phyloP scores from a whole-genome alignment of 2,797 vertebrate genomes.

The Tarsius wallacei region DNA sequence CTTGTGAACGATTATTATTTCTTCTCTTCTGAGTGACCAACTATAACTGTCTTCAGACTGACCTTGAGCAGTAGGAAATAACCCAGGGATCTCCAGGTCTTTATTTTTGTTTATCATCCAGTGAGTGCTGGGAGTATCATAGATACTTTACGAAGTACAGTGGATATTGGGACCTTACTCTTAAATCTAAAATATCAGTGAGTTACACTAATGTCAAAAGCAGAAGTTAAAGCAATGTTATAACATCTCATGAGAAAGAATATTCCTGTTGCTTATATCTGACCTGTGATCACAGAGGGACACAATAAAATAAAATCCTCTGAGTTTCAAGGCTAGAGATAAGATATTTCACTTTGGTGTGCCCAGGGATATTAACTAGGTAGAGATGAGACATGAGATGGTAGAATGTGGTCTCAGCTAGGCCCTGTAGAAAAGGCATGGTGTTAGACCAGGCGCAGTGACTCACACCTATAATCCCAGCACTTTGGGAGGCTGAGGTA shows the following conservation, averaged over 20 bases:
- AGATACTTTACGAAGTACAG: not conserved
- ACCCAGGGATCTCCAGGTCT: not conserved
- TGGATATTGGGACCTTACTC: not conserved
- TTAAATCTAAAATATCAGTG: not conserved
- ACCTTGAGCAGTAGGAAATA: not conserved
- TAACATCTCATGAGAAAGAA: not conserved
- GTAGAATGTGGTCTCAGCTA: not conserved
- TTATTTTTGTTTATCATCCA: not conserved
- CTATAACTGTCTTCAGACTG: not conserved
- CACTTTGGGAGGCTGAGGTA: too few species aligned
- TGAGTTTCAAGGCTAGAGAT: not conserved
- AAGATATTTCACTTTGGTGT: not conserved
- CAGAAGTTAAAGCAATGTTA: conserved; percentile 50
- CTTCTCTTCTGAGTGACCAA: not conserved
- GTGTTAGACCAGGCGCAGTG: not conserved
- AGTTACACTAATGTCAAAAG: conserved; percentile 38
- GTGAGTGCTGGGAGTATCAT: not conserved
- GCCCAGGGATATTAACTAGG: not conserved
- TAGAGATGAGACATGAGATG: conserved; percentile 76
- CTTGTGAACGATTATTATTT: not conserved
- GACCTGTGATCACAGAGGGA: not conserved
- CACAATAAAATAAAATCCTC: not conserved
- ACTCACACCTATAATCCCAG: too few species aligned
- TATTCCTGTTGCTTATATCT: not conserved
- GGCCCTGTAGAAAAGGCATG: not conserved